These are phyloP conservation scores for Blastobasis adustella DNA, from an alignment of 2,888 invertebrate species.

Conservation along the genomic window DNA sequence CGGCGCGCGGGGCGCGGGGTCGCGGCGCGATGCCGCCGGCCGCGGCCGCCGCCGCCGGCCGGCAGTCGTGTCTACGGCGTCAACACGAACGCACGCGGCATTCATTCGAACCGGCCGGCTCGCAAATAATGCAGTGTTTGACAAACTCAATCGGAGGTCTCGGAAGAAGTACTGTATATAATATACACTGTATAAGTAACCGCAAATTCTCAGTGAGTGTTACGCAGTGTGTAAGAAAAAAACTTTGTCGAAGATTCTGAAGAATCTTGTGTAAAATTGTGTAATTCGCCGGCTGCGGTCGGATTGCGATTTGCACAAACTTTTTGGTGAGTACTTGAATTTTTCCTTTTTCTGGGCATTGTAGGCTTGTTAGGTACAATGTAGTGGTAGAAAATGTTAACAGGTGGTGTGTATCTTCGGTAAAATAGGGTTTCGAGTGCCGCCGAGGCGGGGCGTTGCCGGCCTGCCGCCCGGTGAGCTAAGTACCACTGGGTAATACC, in stretches of 20 bases:
- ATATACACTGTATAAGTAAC: slow-evolving; percentile 70
- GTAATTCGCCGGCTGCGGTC: slow-evolving; percentile 66
- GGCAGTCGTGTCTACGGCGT: slow-evolving; percentile 68
- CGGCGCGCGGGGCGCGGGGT: slow-evolving; percentile 18
- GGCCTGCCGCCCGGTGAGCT: too few relatives aligned
- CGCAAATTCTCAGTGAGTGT: slow-evolving; percentile 75
- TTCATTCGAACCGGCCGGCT: slow-evolving; percentile 67
- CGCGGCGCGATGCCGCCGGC: slow-evolving; percentile 24
- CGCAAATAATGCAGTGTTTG: slow-evolving; percentile 74
- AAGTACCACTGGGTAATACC: too few relatives aligned
- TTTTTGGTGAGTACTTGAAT: slow-evolving; percentile 58
- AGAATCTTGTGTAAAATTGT: slow-evolving; percentile 74
- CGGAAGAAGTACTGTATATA: slow-evolving; percentile 70
- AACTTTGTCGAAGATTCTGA: slow-evolving; percentile 75
- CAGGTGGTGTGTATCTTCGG: not conserved
- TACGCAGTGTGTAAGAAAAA: slow-evolving; percentile 75
- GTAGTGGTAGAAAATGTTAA: slow-evolving; percentile 10
- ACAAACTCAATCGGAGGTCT: slow-evolving; percentile 73
- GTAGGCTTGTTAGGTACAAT: slow-evolving; percentile 4
- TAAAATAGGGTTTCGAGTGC: too few relatives aligned
- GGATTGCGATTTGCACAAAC: slow-evolving; percentile 70
- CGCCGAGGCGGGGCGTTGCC: too few relatives aligned
- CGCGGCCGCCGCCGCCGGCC: slow-evolving; percentile 20
- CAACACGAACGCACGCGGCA: slow-evolving; percentile 67
- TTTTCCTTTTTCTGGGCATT: slow-evolving; percentile 12